Evolutionary conservation across 2,888 invertebrate genomes (phyloP), one percentile per base, ranked within the genome.

Genomic region (Apodemia mormo): DNA sequence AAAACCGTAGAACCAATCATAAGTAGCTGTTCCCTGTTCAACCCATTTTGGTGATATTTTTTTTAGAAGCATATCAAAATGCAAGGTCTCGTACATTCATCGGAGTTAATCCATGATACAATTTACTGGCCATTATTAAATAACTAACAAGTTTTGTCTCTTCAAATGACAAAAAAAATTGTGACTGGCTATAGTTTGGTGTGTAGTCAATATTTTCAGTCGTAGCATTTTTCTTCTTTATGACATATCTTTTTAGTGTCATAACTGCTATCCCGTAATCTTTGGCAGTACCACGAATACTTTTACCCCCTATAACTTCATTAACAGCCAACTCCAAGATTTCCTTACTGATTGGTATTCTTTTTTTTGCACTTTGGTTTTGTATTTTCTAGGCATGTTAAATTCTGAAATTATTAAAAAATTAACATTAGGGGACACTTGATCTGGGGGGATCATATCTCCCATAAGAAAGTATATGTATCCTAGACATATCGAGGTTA

Each of bases 321-420:
- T 72, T n/a, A 4, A 70, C 68, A 22, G 69, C 70, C 65, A 29
- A 70, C 66, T 66, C 66, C 29, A 66, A 66, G 66, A 66, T 66
- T 66, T 66, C 49, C 66, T 66, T 66, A 66, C 37, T n/a, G 54
- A 70, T 70, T 33, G 69, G 68, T 72, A 72, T 29, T 72, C 70
- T 73, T 73, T 72, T 72, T 73, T n/a, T n/a, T n/a, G n/a, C n/a
- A n/a, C 71, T 70, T 54, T 74, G 70, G 65, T 73, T 70, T 73
- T 74, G 30, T 74, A 72, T 70, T 66, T 33, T 71, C 70, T 71
- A 30, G 73, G 73, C 72, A 69, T 71, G 67, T 56, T 69, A 45
- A 58, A 69, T 66, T 54, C 65, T 66, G 70, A 43, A 69, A 73
- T 71, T 54, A 71, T 52, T 68, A 22, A 54, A 52, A 70, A 70